phyloP scores from a whole-genome alignment of 2,113 vertebrate species.

The Australoheros scitulus region DNA sequence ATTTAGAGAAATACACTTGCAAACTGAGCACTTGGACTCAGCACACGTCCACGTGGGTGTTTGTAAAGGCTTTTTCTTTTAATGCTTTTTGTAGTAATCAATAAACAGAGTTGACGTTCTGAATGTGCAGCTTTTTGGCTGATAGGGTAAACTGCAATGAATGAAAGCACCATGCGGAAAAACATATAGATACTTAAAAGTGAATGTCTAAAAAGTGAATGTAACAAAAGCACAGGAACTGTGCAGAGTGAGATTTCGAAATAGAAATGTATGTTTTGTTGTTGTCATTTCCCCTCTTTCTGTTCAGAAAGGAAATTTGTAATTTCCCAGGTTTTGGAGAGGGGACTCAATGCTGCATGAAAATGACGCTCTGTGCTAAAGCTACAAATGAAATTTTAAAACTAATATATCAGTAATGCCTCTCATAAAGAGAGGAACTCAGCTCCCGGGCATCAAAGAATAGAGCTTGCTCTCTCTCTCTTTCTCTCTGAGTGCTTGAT shows the following conservation, averaged over 20 bases:
- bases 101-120: conserved; percentile 50
- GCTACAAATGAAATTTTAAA: conserved; percentile 38
- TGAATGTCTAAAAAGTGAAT: neutral
- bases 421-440: conserved; percentile 2
- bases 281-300: conserved; percentile 4
- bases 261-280: neutral
- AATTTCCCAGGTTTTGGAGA: conserved; percentile 11
- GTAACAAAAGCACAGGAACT: neutral
- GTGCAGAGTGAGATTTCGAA: neutral
- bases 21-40: conserved; percentile 9
- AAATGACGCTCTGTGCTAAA: conserved; percentile 10
- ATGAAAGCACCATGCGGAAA: neutral
- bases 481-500: conserved; percentile 17
- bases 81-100: conserved; percentile 23
- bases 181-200: neutral
- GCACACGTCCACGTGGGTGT: neutral
- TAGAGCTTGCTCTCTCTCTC: conserved; percentile 10
- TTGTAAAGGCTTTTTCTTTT: conserved; percentile 40
- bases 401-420: conserved; percentile 21
- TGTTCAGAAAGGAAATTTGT: neutral
- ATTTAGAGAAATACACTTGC: conserved; percentile 13
- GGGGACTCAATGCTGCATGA: conserved; percentile 22
- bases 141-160: conserved; percentile 9
- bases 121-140: conserved; percentile 39
- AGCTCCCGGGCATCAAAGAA: conserved; percentile 28